Conservation (phyloP, 2,888 invertebrate genomes). For the Ophion ellenae region DNA sequence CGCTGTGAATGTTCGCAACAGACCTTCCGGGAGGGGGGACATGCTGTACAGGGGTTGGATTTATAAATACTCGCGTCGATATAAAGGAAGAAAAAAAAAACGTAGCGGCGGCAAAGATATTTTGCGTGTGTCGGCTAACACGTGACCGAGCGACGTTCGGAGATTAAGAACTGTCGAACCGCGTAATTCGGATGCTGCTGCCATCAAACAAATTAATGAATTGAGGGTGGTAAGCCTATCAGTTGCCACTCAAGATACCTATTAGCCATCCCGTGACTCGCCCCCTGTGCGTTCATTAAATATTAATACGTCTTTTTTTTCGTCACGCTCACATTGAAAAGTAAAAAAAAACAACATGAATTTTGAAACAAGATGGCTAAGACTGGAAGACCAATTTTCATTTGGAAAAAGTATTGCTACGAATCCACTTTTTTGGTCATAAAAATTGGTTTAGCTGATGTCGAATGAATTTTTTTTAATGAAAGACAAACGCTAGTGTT, state of each 20-base stretch:
- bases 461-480: too few species aligned
- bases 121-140: constrained; percentile 68
- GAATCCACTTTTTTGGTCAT: too few species aligned
- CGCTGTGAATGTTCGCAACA: constrained; percentile 78
- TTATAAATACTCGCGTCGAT: constrained; percentile 42
- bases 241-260: constrained; percentile 36
- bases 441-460: too few species aligned
- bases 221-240: constrained; percentile 66
- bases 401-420: too few species aligned
- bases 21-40: constrained; percentile 73
- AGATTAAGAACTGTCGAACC: constrained; percentile 81
- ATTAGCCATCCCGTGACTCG: constrained; percentile 25
- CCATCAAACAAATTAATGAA: constrained; percentile 76
- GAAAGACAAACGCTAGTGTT: too few species aligned
- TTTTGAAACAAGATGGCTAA: too few species aligned
- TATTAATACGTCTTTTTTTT: constrained; percentile 9
- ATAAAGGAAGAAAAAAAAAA: constrained; percentile 4
- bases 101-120: constrained; percentile 30
- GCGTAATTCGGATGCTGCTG: constrained; percentile 75
- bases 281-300: constrained; percentile 20
- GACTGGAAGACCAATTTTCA: too few species aligned
- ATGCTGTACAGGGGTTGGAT: constrained; percentile 41
- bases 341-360: too few species aligned
- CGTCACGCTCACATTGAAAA: too few species aligned
- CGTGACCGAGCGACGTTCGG: constrained; percentile 77